Evolutionary conservation across 2,113 vertebrate genomes (phyloP), one percentile per base, ranked within the genome.

Genomic region (Zosterops borbonicus): DNA sequence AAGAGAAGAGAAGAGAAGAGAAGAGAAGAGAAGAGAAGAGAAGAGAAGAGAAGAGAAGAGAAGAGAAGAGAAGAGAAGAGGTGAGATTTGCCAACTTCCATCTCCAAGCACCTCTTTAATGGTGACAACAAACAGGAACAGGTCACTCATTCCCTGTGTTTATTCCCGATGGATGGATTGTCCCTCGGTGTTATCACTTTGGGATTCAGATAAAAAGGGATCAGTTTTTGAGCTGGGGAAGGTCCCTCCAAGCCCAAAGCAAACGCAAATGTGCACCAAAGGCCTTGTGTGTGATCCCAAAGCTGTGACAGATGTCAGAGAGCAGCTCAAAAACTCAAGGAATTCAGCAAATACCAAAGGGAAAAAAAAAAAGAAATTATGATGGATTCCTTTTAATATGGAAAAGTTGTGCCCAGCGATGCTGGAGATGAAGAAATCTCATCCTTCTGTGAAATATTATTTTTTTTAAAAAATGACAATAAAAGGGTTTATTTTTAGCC

Each of bases 371-470:
- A 18, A 16, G 9, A 74, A 79, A 39, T 6, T 79, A 29, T 0
- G 14, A 24, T 2, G 8, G 49, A 50, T 76, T 93, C 28, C 15
- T 95, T 92, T 93, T 90, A 91, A 70, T 80, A 80, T 70, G 91
- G 94, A 95, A 95, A 97, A 94, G 41, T 86, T 49, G 79, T 86
- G 63, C 83, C 91, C 80, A 70, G 91, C 6, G 60, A 37, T 47
- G 52, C 81, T 68, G 25, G 64, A 74, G 87, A 96, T 92, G 74
- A 95, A 96, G 84, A 97, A 95, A 95, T 94, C 75, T 39, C 82
- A 59, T 53, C 67, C 50, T 55, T 69, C 63, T 83, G 85, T 73
- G 53, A 86, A 77, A 77, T 82, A 63, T 63, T 81, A 65, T 62
- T 49, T 44, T 44, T 39, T 39, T 39, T 7, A 33, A 86, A 94